Base-by-base conservation (phyloP, 2,113 vertebrate species). In the Sus scrofa region DNA sequence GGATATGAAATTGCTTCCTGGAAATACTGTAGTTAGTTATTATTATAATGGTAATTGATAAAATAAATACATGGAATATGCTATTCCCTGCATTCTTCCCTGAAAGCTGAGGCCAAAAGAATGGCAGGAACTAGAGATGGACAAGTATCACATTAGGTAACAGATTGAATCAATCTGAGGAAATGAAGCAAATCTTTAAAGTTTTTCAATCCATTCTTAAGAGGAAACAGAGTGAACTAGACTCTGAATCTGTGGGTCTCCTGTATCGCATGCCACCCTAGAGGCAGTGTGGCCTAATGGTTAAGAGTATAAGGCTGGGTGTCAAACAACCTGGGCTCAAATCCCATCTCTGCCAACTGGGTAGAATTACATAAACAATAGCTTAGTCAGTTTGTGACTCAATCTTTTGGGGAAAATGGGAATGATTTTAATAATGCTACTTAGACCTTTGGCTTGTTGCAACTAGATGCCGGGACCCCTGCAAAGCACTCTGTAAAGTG, bases 391-490 rank as follows among this genome's bases (percentile, higher is more conserved):
- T 16, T 24, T 60, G 81, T 67, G 84, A 37, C 79, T 87, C 81
- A 13, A 4, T 75, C 24, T 39, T 77, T 79, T 70, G 39, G 73
- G 58, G 63, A 20, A 91, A 65, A 78, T 7, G 67, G 71, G 26
- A 30, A 62, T 39, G 13, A 60, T 54, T 96, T 84, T 70, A n/a
- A 56, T 18, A 20, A 22, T 1, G 9, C 19, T 27, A 3, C 27
- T 71, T 37, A 34, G 32, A 73, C 10, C 14, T 11, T 26, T 27
- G 44, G 27, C 34, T 68, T 83, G 13, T 68, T 54, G 34, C 30
- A 1, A 4, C 0, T 10, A 30, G 16, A 39, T 3, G 30, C 37
- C 2, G 1, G 9, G 6, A 63, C 12, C 11, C 26, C 22, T 1
- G 1, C 24, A 24, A 83, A 54, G 32, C 58, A 0, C 56, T 52